Evolutionary conservation across 2,888 invertebrate species (phyloP), one percentile per base, ranked within the genome.

Genomic region (Pandemis heparana): DNA sequence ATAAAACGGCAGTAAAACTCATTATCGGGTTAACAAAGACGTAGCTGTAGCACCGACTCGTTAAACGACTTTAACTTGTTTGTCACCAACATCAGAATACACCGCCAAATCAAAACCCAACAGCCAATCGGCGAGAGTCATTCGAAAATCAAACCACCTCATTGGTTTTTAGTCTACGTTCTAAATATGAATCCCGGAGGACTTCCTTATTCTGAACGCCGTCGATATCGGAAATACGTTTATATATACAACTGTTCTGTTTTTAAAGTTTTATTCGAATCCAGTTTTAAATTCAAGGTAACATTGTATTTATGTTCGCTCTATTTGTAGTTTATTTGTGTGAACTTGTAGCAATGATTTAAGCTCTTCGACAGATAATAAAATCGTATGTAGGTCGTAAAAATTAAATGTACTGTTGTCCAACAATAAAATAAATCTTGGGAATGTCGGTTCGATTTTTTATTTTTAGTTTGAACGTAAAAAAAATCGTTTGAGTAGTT

Each of bases 331-430:
- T 76, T 76, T 67, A 70, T 76, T 67, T 74, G 69, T 69, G 62
- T 61, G 39, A 56, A 68, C 64, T 68, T 63, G 10, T 60, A 74
- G 70, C 71, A 73, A 77, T 81, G 76, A 81, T 80, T 78, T 79
- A 72, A 76, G 70, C 69, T 74, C 73, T 76, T 74, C 70, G 67
- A 62, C 71, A 75, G 76, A 79, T 75, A 82, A 80, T 83, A 83
- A 83, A 83, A 81, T 77, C 73, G 59, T 74, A 63, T 75, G 71
- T 72, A n/a, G 74, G 76, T 78, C 71, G 76, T 83, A 79, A 83
- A 81, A 79, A 71, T 70, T 61, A 71, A 76, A 77, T 69, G 77
- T 74, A 72, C 65, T 70, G 66, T 77, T 75, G 73, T 59, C 59
- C 7, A 73, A 71, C 75, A 77, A 82, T 78, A 82, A 56, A 12